A percentile compares a stretch with the other conserved stretches of the same genome.
Conservation (phyloP, 2,113 vertebrate genomes). For the Ancistrus triradiatus region DNA sequence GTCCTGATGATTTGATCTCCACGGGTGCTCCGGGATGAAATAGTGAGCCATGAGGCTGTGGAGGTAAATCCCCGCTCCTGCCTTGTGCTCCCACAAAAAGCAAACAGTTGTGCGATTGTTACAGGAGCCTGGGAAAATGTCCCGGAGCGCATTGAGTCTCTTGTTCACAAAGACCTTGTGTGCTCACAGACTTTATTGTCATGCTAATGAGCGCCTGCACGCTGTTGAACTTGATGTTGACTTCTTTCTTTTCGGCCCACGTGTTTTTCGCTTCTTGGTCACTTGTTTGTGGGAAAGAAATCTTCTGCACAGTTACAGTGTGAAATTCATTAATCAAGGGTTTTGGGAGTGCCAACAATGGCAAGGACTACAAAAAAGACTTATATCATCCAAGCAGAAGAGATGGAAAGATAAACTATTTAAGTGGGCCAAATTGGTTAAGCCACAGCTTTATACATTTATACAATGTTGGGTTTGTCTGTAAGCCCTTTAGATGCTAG, state of each 20-base stretch:
- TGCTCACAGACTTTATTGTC: conserved; percentile 81
- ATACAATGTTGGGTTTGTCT: not conserved
- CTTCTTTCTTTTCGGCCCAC: conserved; percentile 69
- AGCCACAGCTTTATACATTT: not conserved
- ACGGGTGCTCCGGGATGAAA: conserved; percentile 22
- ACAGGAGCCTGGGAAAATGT: conserved; percentile 81
- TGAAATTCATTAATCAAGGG: conserved; percentile 77
- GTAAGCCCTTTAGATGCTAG: no score
- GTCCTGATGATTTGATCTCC: conserved; percentile 33
- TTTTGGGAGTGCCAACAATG: conserved; percentile 54
- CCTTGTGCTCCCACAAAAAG: conserved; percentile 68
- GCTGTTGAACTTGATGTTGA: conserved; percentile 94
- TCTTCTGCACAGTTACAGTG: conserved; percentile 66
- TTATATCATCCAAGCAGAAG: conserved; percentile 26
- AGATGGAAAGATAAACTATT: conserved; percentile 17
- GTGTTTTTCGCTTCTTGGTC: conserved; percentile 56
- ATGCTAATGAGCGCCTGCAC: conserved; percentile 80
- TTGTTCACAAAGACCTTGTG: conserved; percentile 72
- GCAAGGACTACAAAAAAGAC: conserved; percentile 36
- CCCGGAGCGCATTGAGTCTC: conserved; percentile 75
- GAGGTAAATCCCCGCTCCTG: conserved; percentile 64
- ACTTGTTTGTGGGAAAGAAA: conserved; percentile 75
- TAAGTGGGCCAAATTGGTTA: not conserved
- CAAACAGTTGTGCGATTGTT: conserved; percentile 86
- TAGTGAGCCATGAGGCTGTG: conserved; percentile 24